A percentile compares a stretch with the other conserved stretches of the same genome.
phyloP scores from a whole-genome alignment of 1,140 invertebrate genomes.

The Stegodyphus dumicola region DNA sequence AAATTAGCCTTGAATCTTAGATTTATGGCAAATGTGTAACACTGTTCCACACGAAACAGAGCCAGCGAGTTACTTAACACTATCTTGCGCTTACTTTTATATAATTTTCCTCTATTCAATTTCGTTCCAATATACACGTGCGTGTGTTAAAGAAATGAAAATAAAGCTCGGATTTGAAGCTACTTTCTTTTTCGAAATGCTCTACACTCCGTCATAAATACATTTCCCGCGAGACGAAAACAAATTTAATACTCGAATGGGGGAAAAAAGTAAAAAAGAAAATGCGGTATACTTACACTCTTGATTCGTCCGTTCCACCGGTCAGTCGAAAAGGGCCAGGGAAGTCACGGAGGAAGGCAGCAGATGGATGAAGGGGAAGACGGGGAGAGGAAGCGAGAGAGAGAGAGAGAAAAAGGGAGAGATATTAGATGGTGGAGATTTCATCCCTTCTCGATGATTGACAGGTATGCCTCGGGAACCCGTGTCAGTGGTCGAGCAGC shows the following conservation, averaged over 20 bases:
- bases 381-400: background rate
- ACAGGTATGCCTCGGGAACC: slow-evolving; percentile 39
- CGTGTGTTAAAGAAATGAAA: too few species aligned
- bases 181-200: too few species aligned
- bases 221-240: too few species aligned
- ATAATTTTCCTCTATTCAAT: too few species aligned
- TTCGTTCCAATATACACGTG: too few species aligned
- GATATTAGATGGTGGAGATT: slow-evolving; percentile 55
- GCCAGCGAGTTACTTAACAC: too few species aligned
- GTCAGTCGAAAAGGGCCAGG: background rate
- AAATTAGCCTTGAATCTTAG: too few species aligned
- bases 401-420: background rate
- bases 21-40: too few species aligned
- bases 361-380: background rate
- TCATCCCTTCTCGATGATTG: slow-evolving; percentile 45
- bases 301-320: background rate
- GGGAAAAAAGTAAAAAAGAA: background rate
- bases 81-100: too few species aligned
- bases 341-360: background rate
- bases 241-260: background rate
- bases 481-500: slow-evolving; percentile 38
- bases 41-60: too few species aligned
- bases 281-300: slow-evolving; percentile 37
- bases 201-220: too few species aligned
- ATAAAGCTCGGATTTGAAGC: too few species aligned